A percentile compares a stretch with the other conserved stretches of the same genome.
These are phyloP conservation scores for Pelvicachromis taeniatus DNA, from an alignment of 2,113 vertebrate genomes.

Conservation along the genomic window DNA sequence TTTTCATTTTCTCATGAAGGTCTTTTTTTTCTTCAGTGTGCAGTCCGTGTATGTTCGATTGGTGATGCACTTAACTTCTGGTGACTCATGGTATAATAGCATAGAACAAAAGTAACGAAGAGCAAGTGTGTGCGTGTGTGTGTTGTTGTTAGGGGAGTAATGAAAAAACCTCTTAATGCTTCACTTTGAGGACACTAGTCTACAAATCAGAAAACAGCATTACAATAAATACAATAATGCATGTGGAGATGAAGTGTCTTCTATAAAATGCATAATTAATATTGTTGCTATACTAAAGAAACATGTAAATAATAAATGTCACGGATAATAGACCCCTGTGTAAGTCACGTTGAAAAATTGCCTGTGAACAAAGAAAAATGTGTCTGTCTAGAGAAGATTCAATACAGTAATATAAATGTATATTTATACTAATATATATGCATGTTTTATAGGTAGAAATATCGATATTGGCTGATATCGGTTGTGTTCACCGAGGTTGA, in stretches of 20 bases:
- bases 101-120: background rate
- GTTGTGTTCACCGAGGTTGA: background rate
- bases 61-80: conserved; percentile 8
- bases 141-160: background rate
- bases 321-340: background rate
- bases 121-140: background rate
- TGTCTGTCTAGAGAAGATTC: background rate
- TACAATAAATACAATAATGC: background rate
- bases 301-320: background rate
- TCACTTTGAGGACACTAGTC: background rate
- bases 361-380: background rate
- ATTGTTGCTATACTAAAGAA: background rate
- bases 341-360: background rate
- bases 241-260: background rate
- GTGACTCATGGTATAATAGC: conserved; percentile 1
- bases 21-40: background rate
- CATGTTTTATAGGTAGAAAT: background rate
- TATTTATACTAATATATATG: background rate
- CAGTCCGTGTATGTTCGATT: background rate
- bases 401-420: background rate
- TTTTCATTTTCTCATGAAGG: background rate
- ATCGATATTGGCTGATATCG: background rate
- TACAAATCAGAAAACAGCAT: background rate
- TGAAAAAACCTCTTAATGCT: background rate
- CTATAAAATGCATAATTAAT: background rate